Evolutionary conservation across 2,797 vertebrate genomes (phyloP).

Genomic region (Peromyscus eremicus): DNA sequence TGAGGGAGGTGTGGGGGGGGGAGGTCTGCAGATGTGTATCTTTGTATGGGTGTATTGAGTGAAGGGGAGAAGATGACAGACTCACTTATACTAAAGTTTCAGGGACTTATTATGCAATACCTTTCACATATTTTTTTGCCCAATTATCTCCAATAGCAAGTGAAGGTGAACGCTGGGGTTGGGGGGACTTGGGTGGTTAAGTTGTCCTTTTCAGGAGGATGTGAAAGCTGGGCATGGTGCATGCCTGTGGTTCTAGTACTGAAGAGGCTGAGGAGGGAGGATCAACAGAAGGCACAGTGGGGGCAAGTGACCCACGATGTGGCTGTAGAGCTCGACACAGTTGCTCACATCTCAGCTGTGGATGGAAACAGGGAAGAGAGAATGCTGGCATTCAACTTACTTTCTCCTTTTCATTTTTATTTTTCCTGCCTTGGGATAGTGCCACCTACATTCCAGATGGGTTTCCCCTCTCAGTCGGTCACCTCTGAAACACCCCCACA

Average conservation of each 20-base stretch:
- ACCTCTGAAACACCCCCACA: background rate
- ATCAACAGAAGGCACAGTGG: background rate
- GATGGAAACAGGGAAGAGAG: background rate
- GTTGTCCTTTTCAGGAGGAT: background rate
- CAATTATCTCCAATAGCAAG: background rate
- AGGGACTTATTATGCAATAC: background rate
- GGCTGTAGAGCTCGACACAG: background rate
- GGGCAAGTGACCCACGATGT: too few species aligned
- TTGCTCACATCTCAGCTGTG: background rate
- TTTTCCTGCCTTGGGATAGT: background rate
- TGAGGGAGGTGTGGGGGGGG: background rate
- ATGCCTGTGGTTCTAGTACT: background rate
- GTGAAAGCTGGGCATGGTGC: background rate
- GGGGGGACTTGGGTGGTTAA: background rate
- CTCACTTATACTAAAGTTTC: conserved; percentile 42
- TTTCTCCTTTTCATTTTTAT: background rate
- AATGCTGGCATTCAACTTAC: background rate
- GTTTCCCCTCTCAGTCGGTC: background rate
- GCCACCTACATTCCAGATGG: background rate
- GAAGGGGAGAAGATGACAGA: background rate
- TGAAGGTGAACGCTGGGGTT: background rate
- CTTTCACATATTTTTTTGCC: background rate
- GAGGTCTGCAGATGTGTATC: background rate
- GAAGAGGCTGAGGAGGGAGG: background rate
- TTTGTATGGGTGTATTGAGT: background rate